Evolutionary conservation across 2,113 vertebrate species (phyloP).

Genomic region (Glaucidium brasilianum): DNA sequence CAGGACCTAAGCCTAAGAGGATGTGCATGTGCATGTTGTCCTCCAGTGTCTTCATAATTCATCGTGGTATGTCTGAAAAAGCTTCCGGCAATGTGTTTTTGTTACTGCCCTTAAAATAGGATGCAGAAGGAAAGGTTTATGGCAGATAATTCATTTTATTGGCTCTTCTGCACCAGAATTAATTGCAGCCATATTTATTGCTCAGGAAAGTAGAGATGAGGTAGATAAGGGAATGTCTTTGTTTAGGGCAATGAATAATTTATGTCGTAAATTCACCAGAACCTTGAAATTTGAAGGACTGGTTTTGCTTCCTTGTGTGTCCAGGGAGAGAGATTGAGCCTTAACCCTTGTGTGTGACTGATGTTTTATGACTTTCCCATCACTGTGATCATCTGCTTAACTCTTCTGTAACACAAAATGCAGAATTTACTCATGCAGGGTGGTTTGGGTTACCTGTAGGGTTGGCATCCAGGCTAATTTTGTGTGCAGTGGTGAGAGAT

Average conservation of each 20-base stretch:
- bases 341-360: not conserved
- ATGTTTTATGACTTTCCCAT: not conserved
- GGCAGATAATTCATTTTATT: slow-evolving; percentile 39
- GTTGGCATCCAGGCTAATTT: not conserved
- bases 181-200: slow-evolving; percentile 51
- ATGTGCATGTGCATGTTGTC: not conserved
- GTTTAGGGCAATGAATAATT: slow-evolving; percentile 47
- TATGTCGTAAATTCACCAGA: slow-evolving; percentile 3
- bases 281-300: slow-evolving; percentile 23
- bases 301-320: not conserved
- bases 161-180: slow-evolving; percentile 43
- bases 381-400: not conserved
- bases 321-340: not conserved
- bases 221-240: slow-evolving; percentile 31
- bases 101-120: slow-evolving; percentile 21
- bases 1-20: not conserved
- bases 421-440: not conserved
- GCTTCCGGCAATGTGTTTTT: not conserved
- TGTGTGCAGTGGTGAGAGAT: not conserved
- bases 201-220: slow-evolving; percentile 21
- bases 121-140: slow-evolving; percentile 34
- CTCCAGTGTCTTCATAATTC: not conserved
- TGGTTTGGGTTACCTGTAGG: not conserved
- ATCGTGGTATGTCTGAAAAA: not conserved
- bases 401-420: not conserved